These are phyloP conservation scores for Sceloporus undulatus DNA, from an alignment of 2,113 vertebrate species.

Conservation along the genomic window DNA sequence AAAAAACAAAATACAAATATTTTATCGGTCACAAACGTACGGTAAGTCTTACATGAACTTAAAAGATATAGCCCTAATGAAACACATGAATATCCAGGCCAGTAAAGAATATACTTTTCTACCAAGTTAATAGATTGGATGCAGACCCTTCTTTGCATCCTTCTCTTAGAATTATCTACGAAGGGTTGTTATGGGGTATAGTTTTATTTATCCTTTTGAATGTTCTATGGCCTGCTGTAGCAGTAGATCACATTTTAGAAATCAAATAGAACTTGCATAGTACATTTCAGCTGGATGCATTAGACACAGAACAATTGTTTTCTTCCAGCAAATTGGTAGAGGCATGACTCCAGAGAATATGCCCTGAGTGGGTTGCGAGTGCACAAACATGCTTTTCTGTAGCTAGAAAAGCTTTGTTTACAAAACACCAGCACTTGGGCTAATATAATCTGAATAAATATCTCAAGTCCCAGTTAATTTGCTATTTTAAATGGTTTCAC, in stretches of 20 bases:
- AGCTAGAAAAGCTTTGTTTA: constrained; percentile 6
- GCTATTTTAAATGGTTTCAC: constrained; percentile 4
- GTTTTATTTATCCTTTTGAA: constrained; percentile 3
- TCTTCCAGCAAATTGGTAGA: neutral
- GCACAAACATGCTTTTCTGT: constrained; percentile 8
- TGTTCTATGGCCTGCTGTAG: neutral
- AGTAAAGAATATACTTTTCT: neutral
- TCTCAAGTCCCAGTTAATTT: neutral
- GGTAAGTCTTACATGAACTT: neutral
- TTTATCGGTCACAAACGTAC: neutral
- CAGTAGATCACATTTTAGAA: constrained; percentile 11
- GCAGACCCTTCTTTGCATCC: neutral
- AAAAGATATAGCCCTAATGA: neutral
- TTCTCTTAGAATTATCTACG: neutral
- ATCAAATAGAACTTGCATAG: constrained; percentile 3
- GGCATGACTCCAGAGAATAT: constrained; percentile 6
- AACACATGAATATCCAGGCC: neutral
- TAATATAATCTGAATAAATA: constrained; percentile 9
- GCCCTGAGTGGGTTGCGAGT: neutral
- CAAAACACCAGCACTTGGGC: neutral
- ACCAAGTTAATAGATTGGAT: neutral
- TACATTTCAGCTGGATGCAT: neutral
- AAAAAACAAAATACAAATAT: neutral
- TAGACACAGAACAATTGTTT: constrained; percentile 25
- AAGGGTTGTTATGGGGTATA: neutral